Percentiles rank a stretch among this genome's conserved stretches.
Evolutionary conservation across 2,113 vertebrate genomes (phyloP).

Genomic region (Neomonachus schauinslandi): DNA sequence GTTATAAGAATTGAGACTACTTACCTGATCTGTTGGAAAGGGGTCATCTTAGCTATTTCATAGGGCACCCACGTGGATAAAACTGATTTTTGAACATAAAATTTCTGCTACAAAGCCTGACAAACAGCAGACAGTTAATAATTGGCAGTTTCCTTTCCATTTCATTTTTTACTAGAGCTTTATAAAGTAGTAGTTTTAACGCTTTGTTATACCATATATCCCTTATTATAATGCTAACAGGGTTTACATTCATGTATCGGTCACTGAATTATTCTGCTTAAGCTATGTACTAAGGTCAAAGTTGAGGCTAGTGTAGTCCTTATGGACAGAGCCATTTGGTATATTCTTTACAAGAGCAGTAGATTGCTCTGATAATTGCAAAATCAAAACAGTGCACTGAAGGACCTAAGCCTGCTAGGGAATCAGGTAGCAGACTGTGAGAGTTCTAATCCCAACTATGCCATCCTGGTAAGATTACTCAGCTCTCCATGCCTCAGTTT

Average conservation of each 20-base stretch:
- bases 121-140: neutral
- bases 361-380: too few species aligned
- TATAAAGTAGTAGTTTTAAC: neutral
- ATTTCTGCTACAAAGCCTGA: neutral
- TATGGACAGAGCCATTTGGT: neutral
- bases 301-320: neutral
- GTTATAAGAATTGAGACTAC: neutral
- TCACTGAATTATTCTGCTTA: neutral
- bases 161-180: neutral
- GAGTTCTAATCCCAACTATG: neutral
- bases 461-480: neutral
- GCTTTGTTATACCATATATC: neutral
- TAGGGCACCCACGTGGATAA: neutral
- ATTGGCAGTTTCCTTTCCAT: neutral
- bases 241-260: neutral
- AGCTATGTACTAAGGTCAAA: neutral
- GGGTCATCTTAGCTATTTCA: neutral
- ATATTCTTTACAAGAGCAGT: neutral
- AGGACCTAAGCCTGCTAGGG: too few species aligned
- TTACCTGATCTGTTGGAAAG: neutral
- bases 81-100: neutral
- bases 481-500: neutral
- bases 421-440: rapidly evolving
- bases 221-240: neutral
- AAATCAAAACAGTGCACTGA: neutral